These are phyloP conservation scores for Lacanobia oleracea DNA, from an alignment of 2,888 invertebrate genomes.

Conservation along the genomic window DNA sequence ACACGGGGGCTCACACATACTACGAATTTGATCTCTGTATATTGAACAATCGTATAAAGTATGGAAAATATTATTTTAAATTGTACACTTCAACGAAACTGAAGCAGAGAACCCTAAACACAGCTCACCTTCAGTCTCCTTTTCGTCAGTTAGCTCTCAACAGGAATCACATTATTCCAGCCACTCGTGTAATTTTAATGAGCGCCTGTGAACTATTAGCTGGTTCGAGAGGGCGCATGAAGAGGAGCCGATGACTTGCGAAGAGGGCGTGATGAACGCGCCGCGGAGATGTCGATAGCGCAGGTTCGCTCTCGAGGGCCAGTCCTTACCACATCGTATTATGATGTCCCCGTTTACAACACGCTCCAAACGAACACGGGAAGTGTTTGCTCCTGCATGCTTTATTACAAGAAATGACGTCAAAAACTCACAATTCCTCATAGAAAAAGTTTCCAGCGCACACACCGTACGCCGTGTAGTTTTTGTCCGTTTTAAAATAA, in stretches of 20 bases:
- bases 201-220: conserved; percentile 70
- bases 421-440: conserved; percentile 67
- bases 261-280: conserved; percentile 73
- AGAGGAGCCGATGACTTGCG: conserved; percentile 74
- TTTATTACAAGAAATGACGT: conserved; percentile 51
- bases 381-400: conserved; percentile 27
- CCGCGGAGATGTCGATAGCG: conserved; percentile 75
- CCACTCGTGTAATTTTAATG: conserved; percentile 67
- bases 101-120: neutral
- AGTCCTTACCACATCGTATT: conserved; percentile 64
- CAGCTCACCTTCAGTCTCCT: neutral
- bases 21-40: conserved; percentile 15
- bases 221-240: conserved; percentile 62
- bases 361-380: conserved; percentile 61
- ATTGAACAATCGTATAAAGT: neutral
- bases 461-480: conserved; percentile 71
- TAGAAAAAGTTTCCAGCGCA: conserved; percentile 68
- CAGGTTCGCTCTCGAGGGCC: conserved; percentile 67
- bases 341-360: conserved; percentile 63
- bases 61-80: neutral
- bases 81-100: neutral
- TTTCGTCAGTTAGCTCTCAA: conserved; percentile 37
- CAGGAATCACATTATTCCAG: conserved; percentile 56
- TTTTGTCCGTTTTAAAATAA: conserved; percentile 79
- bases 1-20: conserved; percentile 9